These are phyloP conservation scores for Xiphydria camelus DNA, from an alignment of 2,888 invertebrate species.

Conservation along the genomic window DNA sequence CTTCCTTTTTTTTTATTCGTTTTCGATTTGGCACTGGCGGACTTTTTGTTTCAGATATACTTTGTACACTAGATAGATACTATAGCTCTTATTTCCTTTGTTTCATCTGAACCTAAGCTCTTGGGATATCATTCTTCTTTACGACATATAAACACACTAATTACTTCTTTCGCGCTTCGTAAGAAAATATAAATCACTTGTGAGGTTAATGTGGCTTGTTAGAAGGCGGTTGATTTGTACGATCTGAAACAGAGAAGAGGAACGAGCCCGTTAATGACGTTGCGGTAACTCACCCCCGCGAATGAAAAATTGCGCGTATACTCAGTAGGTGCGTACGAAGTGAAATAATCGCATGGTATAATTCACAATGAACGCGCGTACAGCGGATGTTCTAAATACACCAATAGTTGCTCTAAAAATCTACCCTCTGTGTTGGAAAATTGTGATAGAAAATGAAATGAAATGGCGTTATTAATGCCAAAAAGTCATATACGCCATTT, in stretches of 20 bases:
- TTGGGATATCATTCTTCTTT: constrained; percentile 47
- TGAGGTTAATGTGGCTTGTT: constrained; percentile 59
- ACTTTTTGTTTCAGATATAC: constrained; percentile 48
- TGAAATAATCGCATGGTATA: too few relatives aligned
- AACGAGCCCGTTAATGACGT: too few relatives aligned
- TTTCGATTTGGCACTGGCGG: constrained; percentile 57
- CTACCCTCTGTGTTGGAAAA: too few relatives aligned
- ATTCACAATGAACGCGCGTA: too few relatives aligned
- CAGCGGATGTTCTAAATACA: too few relatives aligned
- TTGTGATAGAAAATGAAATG: too few relatives aligned
- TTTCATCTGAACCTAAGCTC: constrained; percentile 39
- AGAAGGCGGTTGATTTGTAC: constrained; percentile 59
- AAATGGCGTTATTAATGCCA: too few relatives aligned
- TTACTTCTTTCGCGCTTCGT: constrained; percentile 50
- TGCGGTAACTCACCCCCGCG: too few relatives aligned
- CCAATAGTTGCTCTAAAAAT: too few relatives aligned
- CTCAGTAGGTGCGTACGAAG: too few relatives aligned
- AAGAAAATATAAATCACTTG: constrained; percentile 60
- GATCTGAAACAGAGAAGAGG: constrained; percentile 51
- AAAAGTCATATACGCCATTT: too few relatives aligned
- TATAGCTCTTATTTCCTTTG: constrained; percentile 30
- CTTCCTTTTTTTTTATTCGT: constrained; percentile 32
- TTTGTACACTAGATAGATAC: constrained; percentile 55
- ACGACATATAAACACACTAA: constrained; percentile 57
- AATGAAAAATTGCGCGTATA: too few relatives aligned